Percentiles rank a stretch among this genome's conserved stretches.
Conservation (phyloP, 2,113 vertebrate genomes). For the Solenodon paradoxus region DNA sequence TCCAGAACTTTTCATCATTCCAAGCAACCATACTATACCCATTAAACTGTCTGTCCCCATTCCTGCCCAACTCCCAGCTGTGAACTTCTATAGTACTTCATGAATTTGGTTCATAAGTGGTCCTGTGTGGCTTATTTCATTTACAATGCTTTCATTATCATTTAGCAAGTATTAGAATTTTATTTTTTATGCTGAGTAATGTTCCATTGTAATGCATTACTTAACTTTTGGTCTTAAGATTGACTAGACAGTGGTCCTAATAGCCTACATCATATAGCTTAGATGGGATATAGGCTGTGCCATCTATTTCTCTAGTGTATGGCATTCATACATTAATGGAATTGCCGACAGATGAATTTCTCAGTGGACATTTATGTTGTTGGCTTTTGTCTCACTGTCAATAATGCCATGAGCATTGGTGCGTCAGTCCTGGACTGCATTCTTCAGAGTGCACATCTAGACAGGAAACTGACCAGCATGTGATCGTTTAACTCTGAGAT, state of each 20-base stretch:
- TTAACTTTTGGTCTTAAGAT: too few species aligned
- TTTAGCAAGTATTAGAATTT: neutral
- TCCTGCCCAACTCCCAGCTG: neutral
- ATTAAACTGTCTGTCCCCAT: neutral
- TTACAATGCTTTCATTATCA: neutral
- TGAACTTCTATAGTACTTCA: neutral
- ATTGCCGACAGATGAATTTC: too few species aligned
- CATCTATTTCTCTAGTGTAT: too few species aligned
- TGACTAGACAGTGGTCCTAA: too few species aligned
- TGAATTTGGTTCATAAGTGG: neutral
- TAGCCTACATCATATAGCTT: too few species aligned
- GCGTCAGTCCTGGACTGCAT: too few species aligned
- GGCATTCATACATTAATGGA: too few species aligned
- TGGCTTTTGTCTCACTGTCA: too few species aligned
- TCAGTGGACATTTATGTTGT: too few species aligned
- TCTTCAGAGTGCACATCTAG: neutral
- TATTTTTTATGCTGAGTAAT: neutral
- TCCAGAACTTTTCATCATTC: neutral
- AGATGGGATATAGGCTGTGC: too few species aligned
- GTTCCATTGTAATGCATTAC: neutral
- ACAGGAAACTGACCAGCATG: neutral
- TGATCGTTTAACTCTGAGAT: neutral
- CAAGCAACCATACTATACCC: neutral
- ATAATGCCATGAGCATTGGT: too few species aligned
- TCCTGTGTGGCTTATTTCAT: neutral